Evolutionary conservation across 2,113 vertebrate species (phyloP).

Genomic region (Bambusicola thoracicus): DNA sequence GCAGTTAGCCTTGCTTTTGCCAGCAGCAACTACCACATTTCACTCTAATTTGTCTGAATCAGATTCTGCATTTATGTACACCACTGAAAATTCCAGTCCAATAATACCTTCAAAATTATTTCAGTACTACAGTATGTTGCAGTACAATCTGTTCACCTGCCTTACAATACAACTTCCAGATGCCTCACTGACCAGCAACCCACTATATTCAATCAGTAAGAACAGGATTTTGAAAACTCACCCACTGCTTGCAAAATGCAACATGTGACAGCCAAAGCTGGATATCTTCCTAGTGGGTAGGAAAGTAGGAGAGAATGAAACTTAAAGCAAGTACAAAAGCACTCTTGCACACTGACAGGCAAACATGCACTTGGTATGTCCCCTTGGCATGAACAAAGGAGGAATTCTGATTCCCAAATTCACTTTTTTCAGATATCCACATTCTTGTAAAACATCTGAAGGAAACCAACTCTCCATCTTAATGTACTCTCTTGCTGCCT

Average conservation of each 20-base stretch:
- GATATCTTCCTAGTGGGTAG: slow-evolving; percentile 85
- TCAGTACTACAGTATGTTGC: background rate
- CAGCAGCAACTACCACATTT: background rate
- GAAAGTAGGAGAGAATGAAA: background rate
- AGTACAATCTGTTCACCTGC: background rate
- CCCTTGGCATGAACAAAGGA: background rate
- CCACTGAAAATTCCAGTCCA: background rate
- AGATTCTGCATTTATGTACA: background rate
- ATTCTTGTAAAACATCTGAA: background rate
- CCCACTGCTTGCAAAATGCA: slow-evolving; percentile 97
- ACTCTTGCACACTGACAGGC: background rate
- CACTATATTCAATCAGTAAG: background rate
- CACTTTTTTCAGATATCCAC: background rate
- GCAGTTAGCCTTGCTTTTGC: background rate
- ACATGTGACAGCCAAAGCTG: slow-evolving; percentile 95
- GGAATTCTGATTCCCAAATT: background rate
- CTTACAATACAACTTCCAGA: background rate
- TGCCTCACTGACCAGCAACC: background rate
- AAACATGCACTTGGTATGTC: fast-evolving
- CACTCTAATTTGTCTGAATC: background rate
- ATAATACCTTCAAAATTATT: background rate
- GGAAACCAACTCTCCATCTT: background rate
- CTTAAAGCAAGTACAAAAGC: background rate
- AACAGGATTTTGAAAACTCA: slow-evolving; percentile 71
- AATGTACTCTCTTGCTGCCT: background rate